Base-by-base conservation (phyloP, 2,888 invertebrate species). In the Palloptera scutellata region DNA sequence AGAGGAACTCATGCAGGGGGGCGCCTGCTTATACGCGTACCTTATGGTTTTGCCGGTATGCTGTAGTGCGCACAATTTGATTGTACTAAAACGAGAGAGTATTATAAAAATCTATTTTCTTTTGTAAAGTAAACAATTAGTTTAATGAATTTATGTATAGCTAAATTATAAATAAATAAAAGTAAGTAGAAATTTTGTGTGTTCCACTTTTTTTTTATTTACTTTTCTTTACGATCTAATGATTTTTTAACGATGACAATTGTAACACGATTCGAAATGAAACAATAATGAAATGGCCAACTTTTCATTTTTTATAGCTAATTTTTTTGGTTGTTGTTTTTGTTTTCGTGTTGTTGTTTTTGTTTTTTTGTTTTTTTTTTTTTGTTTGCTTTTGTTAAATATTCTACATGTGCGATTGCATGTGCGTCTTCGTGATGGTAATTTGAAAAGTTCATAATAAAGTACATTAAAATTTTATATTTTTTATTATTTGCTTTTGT, bases 231-330 rank as follows among this genome's bases (percentile, higher is more conserved):
- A 67, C 66, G 68, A 67, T 70, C 69, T 73, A 73, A 73, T 71
- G 70, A 70, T 69, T 60, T 74, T 73, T 71, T 73, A 73, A 74
- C 70, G 69, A 71, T 70, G 67, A 67, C 71, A 70, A 70, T 74
- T 63, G 57, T 61, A 67, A 72, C 68, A 67, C 62, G 68, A 30
- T 30, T 30, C 30, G 30, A 30, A 30, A 30, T 30, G 30, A 70
- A 70, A 59, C 60, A 48, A 48, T 48, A 15, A 48, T 15, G 48
- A 48, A 48, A 13, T 48, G 13, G 13, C 13, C 48, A 15, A 48
- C 10, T 15, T 48, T 48, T n/a, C 48, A 48, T 30, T 30, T 30
- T 30, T 30, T 30, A 30, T 30, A 30, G 30, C 30, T 30, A 2
- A 30, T 30, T 30, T 30, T 30, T 30, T 30, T n/a, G n/a, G n/a